Evolutionary conservation across 1,140 invertebrate species (phyloP), one percentile per base, ranked within the genome.

Genomic region (Atta colombica): DNA sequence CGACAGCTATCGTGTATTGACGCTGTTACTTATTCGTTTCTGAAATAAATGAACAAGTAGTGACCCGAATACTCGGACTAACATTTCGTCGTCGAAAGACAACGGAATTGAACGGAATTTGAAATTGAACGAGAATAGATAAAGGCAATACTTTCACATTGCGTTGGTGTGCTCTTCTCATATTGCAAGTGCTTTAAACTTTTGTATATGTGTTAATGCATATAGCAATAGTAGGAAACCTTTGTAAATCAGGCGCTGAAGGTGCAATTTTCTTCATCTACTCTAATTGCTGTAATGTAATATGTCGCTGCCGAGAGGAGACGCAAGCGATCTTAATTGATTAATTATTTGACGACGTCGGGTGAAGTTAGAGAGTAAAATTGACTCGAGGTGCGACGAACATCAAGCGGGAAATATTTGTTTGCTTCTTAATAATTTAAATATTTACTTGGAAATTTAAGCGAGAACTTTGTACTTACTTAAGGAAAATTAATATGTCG

Each of bases 361-460:
- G 21, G 78, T 18, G n/a, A 45, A 84, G 68, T 74, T 75, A 58
- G 16, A n/a, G 28, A 74, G 60, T 84, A 84, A 25, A 25, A 84
- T 84, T 49, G 55, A 84, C 74, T 75, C 39, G 25, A 2, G 39
- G 49, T 31, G n/a, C 55, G 69, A 75, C 61, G 18, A 60, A 35
- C 39, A 39, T 75, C 55, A 49, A 45, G 55, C 25, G 74, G 14
- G 14, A 75, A 75, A 84, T 61, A 84, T 75, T 75, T 80, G 77
- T 80, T 68, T 84, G 31, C 69, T 61, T 45, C 16, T 84, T 84
- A 84, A 84, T 74, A 74, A 84, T 28, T 84, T 75, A 61, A 61
- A 45, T 18, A 55, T 51, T 82, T 25, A 51, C 55, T 31, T 75
- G 69, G 45, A 74, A 82, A 74, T 84, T 84, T 45, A 45, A 75